Base-by-base conservation (phyloP, 2,888 invertebrate genomes). In the Dione juno region DNA sequence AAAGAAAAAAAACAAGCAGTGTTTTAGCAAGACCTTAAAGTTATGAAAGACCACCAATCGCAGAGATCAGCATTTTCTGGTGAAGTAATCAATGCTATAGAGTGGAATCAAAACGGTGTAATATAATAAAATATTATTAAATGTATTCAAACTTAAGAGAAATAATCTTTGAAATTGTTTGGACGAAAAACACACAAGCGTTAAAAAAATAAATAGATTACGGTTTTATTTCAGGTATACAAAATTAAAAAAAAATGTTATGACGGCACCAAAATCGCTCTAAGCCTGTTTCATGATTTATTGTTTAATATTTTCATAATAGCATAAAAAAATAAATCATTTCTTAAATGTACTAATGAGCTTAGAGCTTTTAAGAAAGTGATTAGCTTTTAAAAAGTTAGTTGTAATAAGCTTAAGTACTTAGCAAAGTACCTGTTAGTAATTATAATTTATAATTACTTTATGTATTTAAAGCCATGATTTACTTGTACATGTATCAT, bases 401-500 rank as follows among this genome's bases (percentile, higher is more conserved):
- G 37, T 57, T 16, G 6, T 10, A 37, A 40, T 57, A 40, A 16
- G n/a, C 40, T 1, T 37, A 48, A 58, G 66, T 57, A 58, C 19
- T 58, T 58, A 67, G 16, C 64, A 19, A 45, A 50, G 37, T 16
- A 37, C 5, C 16, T 14, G n/a, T 45, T 10, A 40, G 3, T 57
- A 16, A 16, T 16, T 37, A 40, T 40, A 13, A 40, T 57, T 57
- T 40, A 57, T 40, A 57, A 19, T 19, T 19, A 11, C 0, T 5
- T 40, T 40, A 37, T 57, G 57, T 57, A 57, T 57, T 57, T 57
- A 57, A 57, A 57, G 37, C 16, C 13, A 13, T 0, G 40, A 8
- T 40, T 40, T 16, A 57, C 1, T 11, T 16, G n/a, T 16, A 57
- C 57, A 40, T 5, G 37, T 57, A 57, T 19, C 40, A 57, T 40